phyloP scores from a whole-genome alignment of 2,797 vertebrate species.

The Sphaeramia orbicularis region DNA sequence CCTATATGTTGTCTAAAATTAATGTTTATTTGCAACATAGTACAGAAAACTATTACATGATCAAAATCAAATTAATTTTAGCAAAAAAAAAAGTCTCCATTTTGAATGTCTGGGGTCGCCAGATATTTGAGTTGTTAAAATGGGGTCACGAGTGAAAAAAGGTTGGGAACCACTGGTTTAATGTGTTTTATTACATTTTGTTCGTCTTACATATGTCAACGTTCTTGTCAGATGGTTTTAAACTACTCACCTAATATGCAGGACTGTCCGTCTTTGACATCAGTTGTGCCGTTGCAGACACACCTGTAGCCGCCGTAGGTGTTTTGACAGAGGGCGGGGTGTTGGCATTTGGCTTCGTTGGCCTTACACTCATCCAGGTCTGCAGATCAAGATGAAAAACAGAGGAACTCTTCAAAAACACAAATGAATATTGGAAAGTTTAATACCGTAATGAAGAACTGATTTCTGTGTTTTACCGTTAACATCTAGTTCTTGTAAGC shows the following conservation, averaged over 20 bases:
- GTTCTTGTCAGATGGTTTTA: background rate
- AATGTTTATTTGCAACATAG: too few species aligned
- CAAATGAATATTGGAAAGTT: background rate
- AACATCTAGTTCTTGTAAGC: slow-evolving; percentile 72
- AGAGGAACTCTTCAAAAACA: slow-evolving; percentile 5
- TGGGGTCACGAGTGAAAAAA: too few species aligned
- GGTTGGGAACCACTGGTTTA: too few species aligned
- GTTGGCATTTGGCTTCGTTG: slow-evolving; percentile 72
- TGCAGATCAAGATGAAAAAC: slow-evolving; percentile 53
- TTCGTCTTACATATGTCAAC: background rate
- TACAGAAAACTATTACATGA: too few species aligned
- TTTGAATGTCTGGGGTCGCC: too few species aligned
- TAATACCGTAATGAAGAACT: background rate
- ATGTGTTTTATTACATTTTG: too few species aligned
- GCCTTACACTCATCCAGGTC: slow-evolving; percentile 86
- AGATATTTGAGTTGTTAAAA: too few species aligned
- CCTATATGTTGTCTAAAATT: too few species aligned
- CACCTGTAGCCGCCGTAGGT: slow-evolving; percentile 89
- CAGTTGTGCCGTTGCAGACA: slow-evolving; percentile 84
- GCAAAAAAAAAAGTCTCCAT: too few species aligned
- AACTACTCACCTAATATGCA: slow-evolving; percentile 79
- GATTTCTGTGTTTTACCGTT: slow-evolving; percentile 82
- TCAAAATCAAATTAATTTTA: too few species aligned
- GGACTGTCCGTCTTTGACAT: slow-evolving; percentile 78
- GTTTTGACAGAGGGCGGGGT: slow-evolving; percentile 83